Evolutionary conservation across 2,797 vertebrate genomes (phyloP).

Genomic region (Australoheros facetus): DNA sequence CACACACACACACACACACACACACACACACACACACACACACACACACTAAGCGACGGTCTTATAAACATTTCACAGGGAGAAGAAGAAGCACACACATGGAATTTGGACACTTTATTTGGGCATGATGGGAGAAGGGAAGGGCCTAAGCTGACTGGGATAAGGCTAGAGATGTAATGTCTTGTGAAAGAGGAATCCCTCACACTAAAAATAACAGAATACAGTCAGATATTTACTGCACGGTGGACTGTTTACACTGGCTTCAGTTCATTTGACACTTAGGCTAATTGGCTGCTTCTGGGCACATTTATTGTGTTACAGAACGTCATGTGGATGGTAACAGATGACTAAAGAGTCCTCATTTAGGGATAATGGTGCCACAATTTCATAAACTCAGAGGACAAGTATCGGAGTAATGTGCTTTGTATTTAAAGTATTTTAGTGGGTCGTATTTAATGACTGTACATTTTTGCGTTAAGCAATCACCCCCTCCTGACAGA

Average conservation of each 20-base stretch:
- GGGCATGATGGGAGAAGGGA: constrained; percentile 80
- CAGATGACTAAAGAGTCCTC: constrained; percentile 8
- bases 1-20: neutral
- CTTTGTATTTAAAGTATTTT: constrained; percentile 1
- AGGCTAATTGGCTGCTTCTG: constrained; percentile 10
- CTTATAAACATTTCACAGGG: constrained; percentile 81
- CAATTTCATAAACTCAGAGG: neutral
- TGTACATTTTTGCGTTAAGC: neutral
- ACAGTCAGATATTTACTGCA: constrained; percentile 40
- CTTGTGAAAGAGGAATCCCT: constrained; percentile 63
- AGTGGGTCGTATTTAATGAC: constrained; percentile 2
- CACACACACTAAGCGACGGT: constrained; percentile 52
- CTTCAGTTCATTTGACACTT: neutral
- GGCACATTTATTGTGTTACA: constrained; percentile 2
- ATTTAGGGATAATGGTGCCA: constrained; percentile 7
- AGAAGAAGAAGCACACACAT: constrained; percentile 72
- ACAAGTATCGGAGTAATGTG: neutral
- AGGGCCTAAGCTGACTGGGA: constrained; percentile 21
- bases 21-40: neutral
- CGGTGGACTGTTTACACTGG: constrained; percentile 35
- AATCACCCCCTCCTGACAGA: constrained; percentile 1
- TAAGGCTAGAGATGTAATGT: constrained; percentile 39
- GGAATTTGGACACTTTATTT: constrained; percentile 88
- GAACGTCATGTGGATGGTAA: neutral
- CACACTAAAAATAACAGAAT: constrained; percentile 48